These are phyloP conservation scores for Drosophila niveifrons DNA, from an alignment of 2,888 invertebrate species.

Conservation along the genomic window DNA sequence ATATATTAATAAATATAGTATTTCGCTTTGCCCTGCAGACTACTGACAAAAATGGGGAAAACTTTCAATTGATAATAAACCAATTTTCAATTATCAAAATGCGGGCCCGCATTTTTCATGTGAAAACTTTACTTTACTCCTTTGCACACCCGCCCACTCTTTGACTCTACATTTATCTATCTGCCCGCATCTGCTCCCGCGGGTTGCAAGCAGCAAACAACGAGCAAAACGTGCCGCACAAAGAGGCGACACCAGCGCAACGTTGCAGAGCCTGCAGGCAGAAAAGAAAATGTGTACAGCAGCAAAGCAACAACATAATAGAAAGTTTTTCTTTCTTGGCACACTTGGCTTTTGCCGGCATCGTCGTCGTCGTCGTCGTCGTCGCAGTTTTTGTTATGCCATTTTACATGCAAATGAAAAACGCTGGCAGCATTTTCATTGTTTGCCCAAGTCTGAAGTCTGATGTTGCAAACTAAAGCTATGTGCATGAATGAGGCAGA, in stretches of 20 bases:
- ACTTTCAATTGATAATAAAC: conserved; percentile 67
- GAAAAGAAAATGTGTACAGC: conserved; percentile 13
- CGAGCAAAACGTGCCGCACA: conserved; percentile 66
- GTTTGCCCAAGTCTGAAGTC: conserved; percentile 12
- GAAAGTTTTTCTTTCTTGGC: conserved; percentile 68
- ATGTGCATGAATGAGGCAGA: neutral
- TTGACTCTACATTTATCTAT: neutral
- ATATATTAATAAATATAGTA: conserved; percentile 21
- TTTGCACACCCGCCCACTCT: conserved; percentile 5
- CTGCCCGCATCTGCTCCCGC: conserved; percentile 9
- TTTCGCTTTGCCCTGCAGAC: conserved; percentile 43
- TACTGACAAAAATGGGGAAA: neutral
- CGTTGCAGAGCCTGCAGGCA: conserved; percentile 55
- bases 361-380: neutral
- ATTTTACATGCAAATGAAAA: conserved; percentile 75
- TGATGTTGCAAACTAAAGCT: neutral
- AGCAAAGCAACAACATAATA: conserved; percentile 44
- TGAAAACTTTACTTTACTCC: conserved; percentile 55
- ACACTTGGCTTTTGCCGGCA: conserved; percentile 54
- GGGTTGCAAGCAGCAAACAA: conserved; percentile 43
- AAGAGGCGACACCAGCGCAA: conserved; percentile 45
- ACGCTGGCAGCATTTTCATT: conserved; percentile 49
- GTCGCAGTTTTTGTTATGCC: conserved; percentile 63
- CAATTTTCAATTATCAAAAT: conserved; percentile 62
- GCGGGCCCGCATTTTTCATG: conserved; percentile 62